Evolutionary conservation across 2,113 vertebrate genomes (phyloP), one percentile per base, ranked within the genome.

Genomic region (Varanus salvator): DNA sequence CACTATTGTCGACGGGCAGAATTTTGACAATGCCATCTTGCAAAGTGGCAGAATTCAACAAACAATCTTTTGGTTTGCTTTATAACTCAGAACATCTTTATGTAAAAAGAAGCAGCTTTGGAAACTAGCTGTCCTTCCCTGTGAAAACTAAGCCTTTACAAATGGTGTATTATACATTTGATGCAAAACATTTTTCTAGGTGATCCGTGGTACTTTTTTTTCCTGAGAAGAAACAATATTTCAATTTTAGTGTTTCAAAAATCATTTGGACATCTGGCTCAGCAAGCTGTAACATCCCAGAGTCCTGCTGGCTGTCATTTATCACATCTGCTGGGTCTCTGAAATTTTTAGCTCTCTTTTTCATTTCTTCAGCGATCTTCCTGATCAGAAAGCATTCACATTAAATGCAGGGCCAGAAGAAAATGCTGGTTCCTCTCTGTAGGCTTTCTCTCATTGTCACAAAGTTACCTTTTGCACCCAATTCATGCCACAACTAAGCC

Each of bases 21-120:
- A 84, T 90, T 92, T 93, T 94, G 86, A 94, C 84, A 94, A 91
- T 19, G 80, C 69, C 84, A 90, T 94, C 90, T 87, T 94, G 54
- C 1, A 80, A 88, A 89, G 44, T 92, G 15, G 60, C 74, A 6
- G 69, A 89, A 68, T 50, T 80, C 0, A 34, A 29, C 48, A 69
- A 87, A 29, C 6, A 66, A 69, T 94, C 89, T 31, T 83, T 84
- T 50, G 1, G 14, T 91, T 74, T 75, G n/a, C 69, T n/a, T 76
- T 85, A 84, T 29, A 84, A 23, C 0, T 60, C 21, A 8, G 1
- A n/a, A 3, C 2, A 71, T 91, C 90, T 80, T 90, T 64, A 89
- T 84, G 29, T 92, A 93, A 78, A 66, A 81, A 74, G 71, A 68
- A 29, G 57, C 50, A 34, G 3, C 34, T 86, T 78, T 90, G 84